These are phyloP conservation scores for Lethrus apterus DNA, from an alignment of 1,140 invertebrate genomes.

Conservation along the genomic window DNA sequence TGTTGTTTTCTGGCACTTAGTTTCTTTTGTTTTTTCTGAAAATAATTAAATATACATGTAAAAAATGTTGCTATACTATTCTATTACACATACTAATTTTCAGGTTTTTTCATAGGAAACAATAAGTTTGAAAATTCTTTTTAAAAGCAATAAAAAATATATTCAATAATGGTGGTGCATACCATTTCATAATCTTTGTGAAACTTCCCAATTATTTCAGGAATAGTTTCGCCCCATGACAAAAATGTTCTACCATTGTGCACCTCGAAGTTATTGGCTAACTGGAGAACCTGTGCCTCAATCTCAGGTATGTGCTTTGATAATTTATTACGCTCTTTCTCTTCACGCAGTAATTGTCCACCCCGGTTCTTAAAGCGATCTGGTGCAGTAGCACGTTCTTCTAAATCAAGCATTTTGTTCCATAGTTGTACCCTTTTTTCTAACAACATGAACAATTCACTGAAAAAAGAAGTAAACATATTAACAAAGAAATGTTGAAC, in stretches of 20 bases:
- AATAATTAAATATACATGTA: not conserved
- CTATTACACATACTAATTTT: too few species aligned
- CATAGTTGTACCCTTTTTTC: not conserved
- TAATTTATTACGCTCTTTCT: conserved; percentile 3
- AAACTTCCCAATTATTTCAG: conserved; percentile 21
- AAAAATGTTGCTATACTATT: not conserved
- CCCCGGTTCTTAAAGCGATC: conserved; percentile 4
- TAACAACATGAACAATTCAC: not conserved
- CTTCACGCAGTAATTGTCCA: not conserved
- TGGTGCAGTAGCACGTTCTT: conserved; percentile 3
- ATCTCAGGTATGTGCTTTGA: not conserved
- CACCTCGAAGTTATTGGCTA: conserved; percentile 49
- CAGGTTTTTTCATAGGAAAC: too few species aligned
- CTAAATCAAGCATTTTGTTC: conserved; percentile 1
- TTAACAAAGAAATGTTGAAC: not conserved
- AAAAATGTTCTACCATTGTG: conserved; percentile 47
- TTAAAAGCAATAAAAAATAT: not conserved
- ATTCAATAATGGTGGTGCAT: not conserved
- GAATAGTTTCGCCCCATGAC: conserved; percentile 46
- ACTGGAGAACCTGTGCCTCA: conserved; percentile 56
- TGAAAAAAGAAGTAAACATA: not conserved
- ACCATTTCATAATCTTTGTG: conserved; percentile 20
- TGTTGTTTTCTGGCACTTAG: conserved; percentile 13
- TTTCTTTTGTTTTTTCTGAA: conserved; percentile 4
- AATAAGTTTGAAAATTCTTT: not conserved